Base-by-base conservation (phyloP, 2,797 vertebrate species). In the Scleropages formosus region DNA sequence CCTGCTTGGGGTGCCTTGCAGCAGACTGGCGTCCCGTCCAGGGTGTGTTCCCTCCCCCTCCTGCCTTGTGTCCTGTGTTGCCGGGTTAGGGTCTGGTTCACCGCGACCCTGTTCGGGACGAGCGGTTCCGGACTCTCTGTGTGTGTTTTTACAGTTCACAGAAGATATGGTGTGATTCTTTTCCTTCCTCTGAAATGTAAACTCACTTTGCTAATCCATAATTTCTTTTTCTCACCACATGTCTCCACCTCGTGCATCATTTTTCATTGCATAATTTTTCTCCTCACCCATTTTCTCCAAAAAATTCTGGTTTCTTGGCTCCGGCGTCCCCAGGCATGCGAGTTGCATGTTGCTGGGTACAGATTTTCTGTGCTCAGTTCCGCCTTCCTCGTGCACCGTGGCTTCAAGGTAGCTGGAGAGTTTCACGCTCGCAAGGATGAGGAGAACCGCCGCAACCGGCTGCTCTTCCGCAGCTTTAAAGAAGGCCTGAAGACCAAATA, bases 401-500 rank as follows among this genome's bases (percentile, higher is more conserved):
- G 96, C 71, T 95, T 96, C 87, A 98, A 98, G 84, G 89, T 95
- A 80, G 87, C 94, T 8, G 91, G 93, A 0, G 93, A 94, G 56
- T 97, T 98, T 85, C 96, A 97, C 64, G 85, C 88, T 22, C 88
- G 78, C 73, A 96, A 96, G 65, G 95, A 97, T 46, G 93, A 92
- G 26, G 96, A 98, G 89, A 96, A 96, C 88, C 89, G 87, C 22
- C 93, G 70, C 47, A 98, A 97, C 87, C 92, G 95, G 0, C 76
- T 89, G n/a, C 91, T 96, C 71, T 98, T 94, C 82, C 95, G 94
- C 1, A 90, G 80, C 80, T 98, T 98, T 89, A 96, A 96, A 82
- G 94, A 96, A 83, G 93, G 92, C n/a, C 89, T 97, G 82, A 97
- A 94, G 86, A 82, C 79, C 84, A 95, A 94, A 87, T 97, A 97